Percentiles rank a stretch among this genome's conserved stretches.
Conservation (phyloP, 2,797 vertebrate species). For the Arnoldichthys spilopterus region DNA sequence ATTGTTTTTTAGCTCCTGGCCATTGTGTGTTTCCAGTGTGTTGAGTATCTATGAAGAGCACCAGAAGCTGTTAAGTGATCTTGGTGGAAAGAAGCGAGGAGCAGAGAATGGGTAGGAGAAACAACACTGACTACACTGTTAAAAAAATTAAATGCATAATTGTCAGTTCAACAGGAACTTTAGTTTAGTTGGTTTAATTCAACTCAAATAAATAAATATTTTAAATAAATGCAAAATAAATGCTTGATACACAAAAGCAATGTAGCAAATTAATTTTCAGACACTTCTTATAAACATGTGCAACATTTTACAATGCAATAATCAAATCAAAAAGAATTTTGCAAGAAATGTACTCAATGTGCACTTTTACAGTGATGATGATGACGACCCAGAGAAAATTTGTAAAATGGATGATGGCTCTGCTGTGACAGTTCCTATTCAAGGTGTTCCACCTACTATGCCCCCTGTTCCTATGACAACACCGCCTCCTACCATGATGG, state of each 20-base stretch:
- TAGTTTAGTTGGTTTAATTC: too few species aligned
- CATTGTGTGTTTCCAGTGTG: constrained; percentile 69
- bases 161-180: too few species aligned
- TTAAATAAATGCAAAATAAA: neutral
- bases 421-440: constrained; percentile 54
- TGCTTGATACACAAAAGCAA: neutral
- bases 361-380: constrained; percentile 65
- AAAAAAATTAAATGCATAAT: too few species aligned
- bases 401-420: constrained; percentile 73
- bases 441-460: constrained; percentile 61
- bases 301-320: too few species aligned
- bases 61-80: constrained; percentile 82
- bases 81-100: constrained; percentile 76
- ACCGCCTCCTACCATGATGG: constrained; percentile 74
- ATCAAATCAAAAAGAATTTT: too few species aligned
- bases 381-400: constrained; percentile 77
- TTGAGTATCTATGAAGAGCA: constrained; percentile 83
- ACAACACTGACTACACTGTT: neutral
- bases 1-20: neutral
- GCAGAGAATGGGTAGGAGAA: constrained; percentile 81
- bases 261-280: too few species aligned
- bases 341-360: neutral
- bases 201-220: too few species aligned
- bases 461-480: constrained; percentile 75
- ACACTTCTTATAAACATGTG: too few species aligned